Percentiles rank a stretch among this genome's conserved stretches.
phyloP scores from a whole-genome alignment of 2,888 invertebrate genomes.

The Lepidochitona cinerea region DNA sequence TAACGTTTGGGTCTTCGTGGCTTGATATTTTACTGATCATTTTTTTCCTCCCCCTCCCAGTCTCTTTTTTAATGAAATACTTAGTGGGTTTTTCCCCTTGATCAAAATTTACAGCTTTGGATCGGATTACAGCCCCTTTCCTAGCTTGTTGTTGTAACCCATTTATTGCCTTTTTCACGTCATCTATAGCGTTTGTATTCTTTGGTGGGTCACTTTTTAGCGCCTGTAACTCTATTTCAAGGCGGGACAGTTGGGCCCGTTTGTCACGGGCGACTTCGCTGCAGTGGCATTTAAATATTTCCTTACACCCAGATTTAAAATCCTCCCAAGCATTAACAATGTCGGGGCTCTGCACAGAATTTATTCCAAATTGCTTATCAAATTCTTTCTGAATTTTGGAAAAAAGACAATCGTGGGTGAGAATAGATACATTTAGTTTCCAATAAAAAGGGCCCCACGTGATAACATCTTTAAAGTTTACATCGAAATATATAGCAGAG shows the following conservation, averaged over 20 bases:
- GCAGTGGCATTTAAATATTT: neutral
- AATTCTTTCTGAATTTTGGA: no score
- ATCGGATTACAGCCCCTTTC: neutral
- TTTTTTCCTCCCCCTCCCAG: neutral
- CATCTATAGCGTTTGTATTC: neutral
- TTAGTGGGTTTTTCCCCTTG: neutral
- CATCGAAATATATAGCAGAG: neutral
- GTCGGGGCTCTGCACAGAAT: no score
- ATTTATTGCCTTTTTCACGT: neutral
- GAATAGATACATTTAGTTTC: neutral
- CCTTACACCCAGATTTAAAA: neutral
- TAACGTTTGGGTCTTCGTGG: neutral
- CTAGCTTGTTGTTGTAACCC: no score
- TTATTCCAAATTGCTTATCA: no score
- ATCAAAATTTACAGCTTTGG: neutral
- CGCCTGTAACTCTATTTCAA: neutral
- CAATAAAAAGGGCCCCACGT: neutral
- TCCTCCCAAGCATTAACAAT: neutral
- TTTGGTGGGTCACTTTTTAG: neutral
- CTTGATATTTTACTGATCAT: neutral
- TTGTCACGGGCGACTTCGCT: neutral
- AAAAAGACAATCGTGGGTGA: neutral
- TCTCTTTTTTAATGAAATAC: neutral
- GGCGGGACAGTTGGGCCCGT: neutral
- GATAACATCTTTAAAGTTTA: neutral